A percentile compares a stretch with the other conserved stretches of the same genome.
phyloP scores from a whole-genome alignment of 2,113 vertebrate species.

The Todiramphus chloris region DNA sequence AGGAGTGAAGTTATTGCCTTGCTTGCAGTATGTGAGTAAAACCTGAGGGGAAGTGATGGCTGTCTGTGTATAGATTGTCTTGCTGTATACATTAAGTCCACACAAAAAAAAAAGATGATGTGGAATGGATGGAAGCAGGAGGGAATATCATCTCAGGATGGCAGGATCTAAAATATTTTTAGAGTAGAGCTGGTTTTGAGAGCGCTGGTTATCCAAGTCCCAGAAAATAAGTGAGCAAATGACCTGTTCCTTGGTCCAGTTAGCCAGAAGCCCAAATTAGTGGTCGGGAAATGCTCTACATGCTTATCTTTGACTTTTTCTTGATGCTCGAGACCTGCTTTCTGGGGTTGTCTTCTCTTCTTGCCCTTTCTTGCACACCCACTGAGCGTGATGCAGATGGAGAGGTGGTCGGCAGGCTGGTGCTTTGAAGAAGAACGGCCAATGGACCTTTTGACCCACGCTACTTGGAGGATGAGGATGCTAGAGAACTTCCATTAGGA shows the following conservation, averaged over 20 bases:
- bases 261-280: neutral
- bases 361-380: neutral
- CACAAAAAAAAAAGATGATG: neutral
- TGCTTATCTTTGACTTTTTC: neutral
- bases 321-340: neutral
- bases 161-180: neutral
- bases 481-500: neutral
- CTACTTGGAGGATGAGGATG: neutral
- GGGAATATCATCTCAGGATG: neutral
- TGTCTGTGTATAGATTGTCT: neutral
- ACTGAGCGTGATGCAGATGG: neutral
- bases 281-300: neutral
- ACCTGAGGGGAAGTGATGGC: neutral
- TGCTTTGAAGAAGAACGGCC: neutral
- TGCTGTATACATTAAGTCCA: neutral
- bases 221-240: neutral
- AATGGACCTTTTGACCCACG: neutral
- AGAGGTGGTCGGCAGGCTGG: neutral
- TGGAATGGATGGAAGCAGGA: neutral
- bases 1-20: neutral
- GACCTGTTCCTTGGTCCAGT: neutral
- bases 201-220: neutral
- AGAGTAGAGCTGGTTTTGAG: neutral
- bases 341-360: neutral
- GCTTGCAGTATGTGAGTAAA: neutral